Percentiles rank a stretch among this genome's conserved stretches.
Evolutionary conservation across 2,113 vertebrate genomes (phyloP).

Genomic region (Phrynosoma platyrhinos): DNA sequence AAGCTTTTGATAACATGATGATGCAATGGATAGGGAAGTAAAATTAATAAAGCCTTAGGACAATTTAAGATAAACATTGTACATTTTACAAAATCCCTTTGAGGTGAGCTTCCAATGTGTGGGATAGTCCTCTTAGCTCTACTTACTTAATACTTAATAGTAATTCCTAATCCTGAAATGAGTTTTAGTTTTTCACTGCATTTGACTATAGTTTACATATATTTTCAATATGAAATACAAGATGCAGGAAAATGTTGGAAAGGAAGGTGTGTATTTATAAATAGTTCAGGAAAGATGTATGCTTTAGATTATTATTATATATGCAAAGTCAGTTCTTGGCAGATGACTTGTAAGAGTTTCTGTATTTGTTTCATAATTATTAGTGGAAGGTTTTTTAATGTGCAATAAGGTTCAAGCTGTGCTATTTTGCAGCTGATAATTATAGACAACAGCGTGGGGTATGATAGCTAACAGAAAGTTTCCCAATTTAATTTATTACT

Average conservation of each 20-base stretch:
- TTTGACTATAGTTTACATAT: not conserved
- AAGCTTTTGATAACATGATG: not conserved
- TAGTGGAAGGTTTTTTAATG: conserved; percentile 88
- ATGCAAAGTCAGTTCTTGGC: conserved; percentile 76
- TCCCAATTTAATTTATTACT: conserved; percentile 64
- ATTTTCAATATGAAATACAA: not conserved
- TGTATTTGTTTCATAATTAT: conserved; percentile 85
- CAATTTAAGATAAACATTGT: not conserved
- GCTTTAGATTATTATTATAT: conserved; percentile 56
- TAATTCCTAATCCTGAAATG: not conserved
- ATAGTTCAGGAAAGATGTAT: conserved; percentile 67
- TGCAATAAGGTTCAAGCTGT: conserved; percentile 85
- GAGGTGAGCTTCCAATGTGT: not conserved
- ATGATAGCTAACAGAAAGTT: conserved; percentile 76
- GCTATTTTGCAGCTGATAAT: conserved; percentile 90
- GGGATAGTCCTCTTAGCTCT: not conserved
- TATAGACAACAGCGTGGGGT: conserved; percentile 84
- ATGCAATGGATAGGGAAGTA: not conserved
- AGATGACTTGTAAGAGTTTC: conserved; percentile 83
- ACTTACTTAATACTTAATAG: not conserved
- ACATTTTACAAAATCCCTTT: not conserved
- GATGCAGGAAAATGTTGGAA: conserved; percentile 53
- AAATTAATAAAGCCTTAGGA: not conserved
- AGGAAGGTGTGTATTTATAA: conserved; percentile 70
- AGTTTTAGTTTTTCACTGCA: not conserved